phyloP scores from a whole-genome alignment of 1,140 invertebrate species.

The Drosophila punjabiensis region DNA sequence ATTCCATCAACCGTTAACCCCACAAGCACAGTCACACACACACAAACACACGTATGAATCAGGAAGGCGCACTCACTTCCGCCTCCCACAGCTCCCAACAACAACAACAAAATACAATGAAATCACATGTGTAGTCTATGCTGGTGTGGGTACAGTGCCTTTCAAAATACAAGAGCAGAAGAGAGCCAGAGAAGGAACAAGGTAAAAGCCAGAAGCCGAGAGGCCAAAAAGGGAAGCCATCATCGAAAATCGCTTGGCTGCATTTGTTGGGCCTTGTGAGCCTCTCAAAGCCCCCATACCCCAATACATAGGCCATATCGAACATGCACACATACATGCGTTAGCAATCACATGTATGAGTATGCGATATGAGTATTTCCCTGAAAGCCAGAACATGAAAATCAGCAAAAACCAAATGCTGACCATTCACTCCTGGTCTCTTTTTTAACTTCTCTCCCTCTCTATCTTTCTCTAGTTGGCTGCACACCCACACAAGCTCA shows the following conservation, averaged over 20 bases:
- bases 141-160: slow-evolving; percentile 32
- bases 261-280: slow-evolving; percentile 32
- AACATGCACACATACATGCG: neutral
- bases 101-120: neutral
- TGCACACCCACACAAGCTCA: slow-evolving; percentile 36
- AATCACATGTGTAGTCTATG: slow-evolving; percentile 9
- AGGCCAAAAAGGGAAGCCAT: slow-evolving; percentile 25
- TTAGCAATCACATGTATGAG: slow-evolving; percentile 2
- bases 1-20: slow-evolving; percentile 23
- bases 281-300: slow-evolving; percentile 1
- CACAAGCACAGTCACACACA: neutral
- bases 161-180: slow-evolving; percentile 4
- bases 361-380: slow-evolving; percentile 16
- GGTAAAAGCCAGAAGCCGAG: slow-evolving; percentile 27
- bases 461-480: neutral
- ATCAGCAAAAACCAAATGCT: slow-evolving; percentile 37
- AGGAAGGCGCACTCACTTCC: slow-evolving; percentile 23
- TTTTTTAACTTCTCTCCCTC: neutral
- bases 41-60: neutral
- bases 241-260: slow-evolving; percentile 35
- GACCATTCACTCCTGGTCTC: slow-evolving; percentile 32
- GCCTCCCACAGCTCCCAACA: slow-evolving; percentile 7
- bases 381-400: slow-evolving; percentile 22
- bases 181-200: slow-evolving; percentile 1
- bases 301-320: neutral